Percentiles rank a stretch among this genome's conserved stretches.
These are phyloP conservation scores for Dicycla oo DNA, from an alignment of 2,888 invertebrate genomes.

Conservation along the genomic window DNA sequence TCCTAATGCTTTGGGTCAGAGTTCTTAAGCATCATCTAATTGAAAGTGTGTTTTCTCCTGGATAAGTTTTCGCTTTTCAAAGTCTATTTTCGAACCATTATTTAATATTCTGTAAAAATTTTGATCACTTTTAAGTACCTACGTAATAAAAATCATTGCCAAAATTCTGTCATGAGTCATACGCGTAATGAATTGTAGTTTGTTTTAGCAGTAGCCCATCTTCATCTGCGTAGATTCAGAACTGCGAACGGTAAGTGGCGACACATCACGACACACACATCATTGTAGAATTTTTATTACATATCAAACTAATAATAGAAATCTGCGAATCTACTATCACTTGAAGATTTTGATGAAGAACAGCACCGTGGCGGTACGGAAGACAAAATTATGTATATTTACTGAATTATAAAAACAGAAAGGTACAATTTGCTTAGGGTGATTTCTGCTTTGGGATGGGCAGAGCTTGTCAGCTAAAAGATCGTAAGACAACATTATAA, in stretches of 20 bases:
- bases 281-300: conserved; percentile 62
- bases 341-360: conserved; percentile 27
- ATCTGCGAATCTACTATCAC: conserved; percentile 5
- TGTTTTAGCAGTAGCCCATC: conserved; percentile 84
- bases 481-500: neutral
- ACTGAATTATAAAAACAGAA: neutral
- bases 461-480: neutral
- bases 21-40: conserved; percentile 35
- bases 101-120: neutral
- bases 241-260: conserved; percentile 73
- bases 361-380: neutral
- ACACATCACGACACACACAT: conserved; percentile 63
- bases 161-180: conserved; percentile 78
- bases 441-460: too few relatives aligned
- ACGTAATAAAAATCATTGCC: conserved; percentile 74
- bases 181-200: conserved; percentile 82
- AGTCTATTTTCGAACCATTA: neutral
- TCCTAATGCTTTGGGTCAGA: conserved; percentile 34
- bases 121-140: conserved; percentile 2
- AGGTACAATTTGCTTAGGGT: neutral
- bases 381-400: neutral
- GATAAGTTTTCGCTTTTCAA: neutral
- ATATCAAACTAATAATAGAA: conserved; percentile 38
- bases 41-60: neutral
- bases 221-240: conserved; percentile 74